phyloP scores from a whole-genome alignment of 2,888 invertebrate species.

The Cynaeus angustus region DNA sequence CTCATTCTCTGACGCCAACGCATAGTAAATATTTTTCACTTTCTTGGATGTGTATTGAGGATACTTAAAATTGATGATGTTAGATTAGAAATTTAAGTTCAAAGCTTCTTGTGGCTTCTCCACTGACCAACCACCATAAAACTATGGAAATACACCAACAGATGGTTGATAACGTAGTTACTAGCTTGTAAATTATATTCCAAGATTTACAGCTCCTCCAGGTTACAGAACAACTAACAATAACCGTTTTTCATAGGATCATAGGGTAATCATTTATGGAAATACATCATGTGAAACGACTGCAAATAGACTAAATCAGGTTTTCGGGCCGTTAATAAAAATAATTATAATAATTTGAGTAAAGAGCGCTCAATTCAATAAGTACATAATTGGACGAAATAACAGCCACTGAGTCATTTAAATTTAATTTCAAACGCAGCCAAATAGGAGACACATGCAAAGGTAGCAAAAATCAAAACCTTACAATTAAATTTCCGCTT shows the following conservation, averaged over 20 bases:
- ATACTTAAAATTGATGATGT: too few relatives aligned
- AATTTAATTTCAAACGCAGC: neutral
- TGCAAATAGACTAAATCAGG: neutral
- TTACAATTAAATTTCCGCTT: slow-evolving; percentile 8
- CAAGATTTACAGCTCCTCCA: neutral
- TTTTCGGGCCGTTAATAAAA: slow-evolving; percentile 1
- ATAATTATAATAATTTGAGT: slow-evolving; percentile 1
- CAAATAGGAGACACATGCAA: neutral
- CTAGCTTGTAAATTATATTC: neutral
- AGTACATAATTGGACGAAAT: neutral
- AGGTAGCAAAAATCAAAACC: neutral
- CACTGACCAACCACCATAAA: too few relatives aligned
- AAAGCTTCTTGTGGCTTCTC: too few relatives aligned
- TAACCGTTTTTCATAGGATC: neutral
- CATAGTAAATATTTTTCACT: too few relatives aligned
- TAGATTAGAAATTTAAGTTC: too few relatives aligned
- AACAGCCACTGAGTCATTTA: neutral
- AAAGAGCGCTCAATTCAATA: slow-evolving; percentile 2
- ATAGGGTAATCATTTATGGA: neutral
- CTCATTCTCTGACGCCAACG: too few relatives aligned
- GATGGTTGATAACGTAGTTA: too few relatives aligned
- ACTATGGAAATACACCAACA: too few relatives aligned
- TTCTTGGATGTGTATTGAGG: too few relatives aligned
- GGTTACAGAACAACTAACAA: neutral
- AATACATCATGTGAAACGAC: slow-evolving; percentile 5